Conservation (phyloP, 2,888 invertebrate species). For the Drosophila paramelanica region DNA sequence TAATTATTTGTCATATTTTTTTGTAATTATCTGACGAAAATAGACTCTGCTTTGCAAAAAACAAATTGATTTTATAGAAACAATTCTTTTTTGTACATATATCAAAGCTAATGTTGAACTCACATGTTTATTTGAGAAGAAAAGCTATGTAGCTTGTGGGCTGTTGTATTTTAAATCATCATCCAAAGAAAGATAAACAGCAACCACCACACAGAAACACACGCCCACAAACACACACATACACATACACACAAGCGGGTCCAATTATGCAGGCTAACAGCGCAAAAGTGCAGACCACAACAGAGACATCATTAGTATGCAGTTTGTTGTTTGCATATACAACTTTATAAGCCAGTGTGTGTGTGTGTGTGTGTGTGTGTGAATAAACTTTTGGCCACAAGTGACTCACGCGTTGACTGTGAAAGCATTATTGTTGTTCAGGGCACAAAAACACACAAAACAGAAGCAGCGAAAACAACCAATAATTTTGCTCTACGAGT, state of each 20-base stretch:
- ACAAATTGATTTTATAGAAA: too few species aligned
- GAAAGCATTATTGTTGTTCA: slow-evolving; percentile 22
- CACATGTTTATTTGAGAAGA: slow-evolving; percentile 4
- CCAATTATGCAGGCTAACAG: slow-evolving; percentile 55
- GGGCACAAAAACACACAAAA: slow-evolving; percentile 9
- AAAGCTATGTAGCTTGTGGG: neutral
- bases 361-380: slow-evolving; percentile 17
- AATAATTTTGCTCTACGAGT: neutral
- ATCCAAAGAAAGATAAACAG: slow-evolving; percentile 40
- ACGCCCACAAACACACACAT: neutral
- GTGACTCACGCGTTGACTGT: slow-evolving; percentile 44
- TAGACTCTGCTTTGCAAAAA: too few species aligned
- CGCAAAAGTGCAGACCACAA: slow-evolving; percentile 55
- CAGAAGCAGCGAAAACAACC: slow-evolving; percentile 1
- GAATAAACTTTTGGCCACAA: slow-evolving; percentile 46
- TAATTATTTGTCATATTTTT: too few species aligned
- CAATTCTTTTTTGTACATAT: neutral
- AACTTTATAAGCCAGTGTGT: slow-evolving; percentile 18
- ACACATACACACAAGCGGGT: slow-evolving; percentile 9
- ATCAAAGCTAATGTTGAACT: slow-evolving; percentile 11
- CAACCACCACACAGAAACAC: neutral
- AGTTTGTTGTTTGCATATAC: slow-evolving; percentile 55
- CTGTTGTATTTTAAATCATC: slow-evolving; percentile 34
- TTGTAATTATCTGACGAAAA: too few species aligned
- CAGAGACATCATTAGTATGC: slow-evolving; percentile 64